A percentile compares a stretch with the other conserved stretches of the same genome.
Evolutionary conservation across 2,888 invertebrate genomes (phyloP).

Genomic region (Thyatira batis): DNA sequence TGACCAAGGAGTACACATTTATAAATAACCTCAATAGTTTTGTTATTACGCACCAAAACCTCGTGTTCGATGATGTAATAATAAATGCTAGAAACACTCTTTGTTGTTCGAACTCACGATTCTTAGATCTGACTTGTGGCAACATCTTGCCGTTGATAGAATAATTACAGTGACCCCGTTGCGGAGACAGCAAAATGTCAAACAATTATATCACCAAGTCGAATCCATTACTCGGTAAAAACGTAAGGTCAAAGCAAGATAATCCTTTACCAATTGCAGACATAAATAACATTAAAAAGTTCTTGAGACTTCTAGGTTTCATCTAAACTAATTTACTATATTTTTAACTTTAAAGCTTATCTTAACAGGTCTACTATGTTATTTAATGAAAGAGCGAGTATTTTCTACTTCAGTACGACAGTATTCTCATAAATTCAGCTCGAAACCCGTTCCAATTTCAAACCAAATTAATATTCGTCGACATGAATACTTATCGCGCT

Average conservation of each 20-base stretch:
- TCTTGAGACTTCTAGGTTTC: background rate
- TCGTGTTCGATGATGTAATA: constrained; percentile 10
- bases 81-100: constrained; percentile 24
- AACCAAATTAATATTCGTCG: background rate
- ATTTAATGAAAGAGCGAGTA: too few species aligned
- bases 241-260: background rate
- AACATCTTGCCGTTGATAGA: constrained; percentile 36
- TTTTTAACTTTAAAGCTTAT: too few species aligned
- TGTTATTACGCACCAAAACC: constrained; percentile 16
- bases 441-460: background rate
- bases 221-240: constrained; percentile 16
- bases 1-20: constrained; percentile 22
- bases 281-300: background rate
- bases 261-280: background rate
- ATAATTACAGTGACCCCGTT: constrained; percentile 49
- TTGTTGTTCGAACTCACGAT: constrained; percentile 38
- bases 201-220: constrained; percentile 32
- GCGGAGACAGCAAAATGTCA: constrained; percentile 28
- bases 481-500: background rate
- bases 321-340: background rate
- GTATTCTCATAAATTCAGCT: background rate
- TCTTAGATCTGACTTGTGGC: constrained; percentile 34
- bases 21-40: constrained; percentile 31
- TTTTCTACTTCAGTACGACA: background rate
- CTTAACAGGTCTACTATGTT: too few species aligned